Percentiles rank a stretch among this genome's conserved stretches.
Conservation (phyloP, 2,797 vertebrate species). For the Sebastes matsubarae region DNA sequence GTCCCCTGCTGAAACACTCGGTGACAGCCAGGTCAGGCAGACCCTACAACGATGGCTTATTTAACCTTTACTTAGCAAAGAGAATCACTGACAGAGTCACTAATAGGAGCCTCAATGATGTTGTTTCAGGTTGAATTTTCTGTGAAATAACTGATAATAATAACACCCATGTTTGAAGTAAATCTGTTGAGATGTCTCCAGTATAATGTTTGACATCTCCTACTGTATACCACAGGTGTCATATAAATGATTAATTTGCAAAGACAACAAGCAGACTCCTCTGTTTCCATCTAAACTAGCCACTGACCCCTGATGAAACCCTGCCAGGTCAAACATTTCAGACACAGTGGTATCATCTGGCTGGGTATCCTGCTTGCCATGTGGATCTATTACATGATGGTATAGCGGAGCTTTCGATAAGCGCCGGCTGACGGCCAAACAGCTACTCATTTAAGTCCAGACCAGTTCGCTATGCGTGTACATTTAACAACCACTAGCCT, state of each 20-base stretch:
- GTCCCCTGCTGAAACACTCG: constrained; percentile 20
- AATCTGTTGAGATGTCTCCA: not conserved
- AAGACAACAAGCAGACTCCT: not conserved
- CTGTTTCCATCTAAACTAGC: not conserved
- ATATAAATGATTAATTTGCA: not conserved
- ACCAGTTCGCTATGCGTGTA: not conserved
- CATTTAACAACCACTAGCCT: not conserved
- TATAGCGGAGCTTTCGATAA: not conserved
- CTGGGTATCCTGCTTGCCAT: not conserved
- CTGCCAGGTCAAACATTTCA: constrained; percentile 9
- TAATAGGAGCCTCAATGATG: not conserved
- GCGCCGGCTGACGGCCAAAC: not conserved
- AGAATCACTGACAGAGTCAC: not conserved
- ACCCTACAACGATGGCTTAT: constrained; percentile 21
- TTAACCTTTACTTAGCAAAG: constrained; percentile 34
- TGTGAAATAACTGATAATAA: not conserved
- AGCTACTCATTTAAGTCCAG: not conserved
- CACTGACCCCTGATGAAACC: not conserved
- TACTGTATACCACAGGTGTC: not conserved
- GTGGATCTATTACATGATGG: not conserved
- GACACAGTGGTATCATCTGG: not conserved
- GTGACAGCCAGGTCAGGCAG: constrained; percentile 52
- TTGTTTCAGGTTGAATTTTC: not conserved
- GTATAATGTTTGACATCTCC: not conserved
- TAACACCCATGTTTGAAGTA: not conserved